phyloP scores from a whole-genome alignment of 2,797 vertebrate species.

The Neosalanx taihuensis region DNA sequence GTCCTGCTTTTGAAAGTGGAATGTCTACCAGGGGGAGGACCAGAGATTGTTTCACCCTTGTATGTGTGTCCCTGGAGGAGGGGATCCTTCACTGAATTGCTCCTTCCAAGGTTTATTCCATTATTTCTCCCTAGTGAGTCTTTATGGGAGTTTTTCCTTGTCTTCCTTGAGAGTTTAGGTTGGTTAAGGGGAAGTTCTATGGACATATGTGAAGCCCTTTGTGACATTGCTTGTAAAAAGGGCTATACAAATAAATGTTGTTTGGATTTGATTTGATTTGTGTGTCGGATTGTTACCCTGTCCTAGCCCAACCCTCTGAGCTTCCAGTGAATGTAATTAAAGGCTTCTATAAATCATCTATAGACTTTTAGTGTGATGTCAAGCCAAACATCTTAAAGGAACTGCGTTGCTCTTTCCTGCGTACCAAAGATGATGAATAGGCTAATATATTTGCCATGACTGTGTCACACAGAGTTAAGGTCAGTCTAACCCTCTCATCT shows the following conservation, averaged over 20 bases:
- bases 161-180: too few species aligned
- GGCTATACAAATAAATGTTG: too few species aligned
- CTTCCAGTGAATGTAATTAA: background rate
- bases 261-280: too few species aligned
- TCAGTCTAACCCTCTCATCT: background rate
- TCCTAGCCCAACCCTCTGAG: background rate
- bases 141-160: too few species aligned
- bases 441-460: background rate
- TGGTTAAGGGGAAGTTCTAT: too few species aligned
- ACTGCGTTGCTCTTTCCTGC: background rate
- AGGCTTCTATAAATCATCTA: background rate
- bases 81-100: too few species aligned
- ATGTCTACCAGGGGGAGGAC: slow-evolving; percentile 35
- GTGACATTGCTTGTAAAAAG: too few species aligned
- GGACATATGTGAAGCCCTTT: too few species aligned
- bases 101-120: too few species aligned
- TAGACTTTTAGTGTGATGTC: too few species aligned
- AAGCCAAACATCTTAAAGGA: background rate
- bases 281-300: slow-evolving; percentile 3
- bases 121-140: too few species aligned
- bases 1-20: slow-evolving; percentile 4
- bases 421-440: background rate
- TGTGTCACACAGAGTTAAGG: background rate
- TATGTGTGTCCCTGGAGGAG: too few species aligned
- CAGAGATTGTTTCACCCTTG: slow-evolving; percentile 20